Base-by-base conservation (phyloP, 2,888 invertebrate genomes). In the Thysanoteuthis rhombus region DNA sequence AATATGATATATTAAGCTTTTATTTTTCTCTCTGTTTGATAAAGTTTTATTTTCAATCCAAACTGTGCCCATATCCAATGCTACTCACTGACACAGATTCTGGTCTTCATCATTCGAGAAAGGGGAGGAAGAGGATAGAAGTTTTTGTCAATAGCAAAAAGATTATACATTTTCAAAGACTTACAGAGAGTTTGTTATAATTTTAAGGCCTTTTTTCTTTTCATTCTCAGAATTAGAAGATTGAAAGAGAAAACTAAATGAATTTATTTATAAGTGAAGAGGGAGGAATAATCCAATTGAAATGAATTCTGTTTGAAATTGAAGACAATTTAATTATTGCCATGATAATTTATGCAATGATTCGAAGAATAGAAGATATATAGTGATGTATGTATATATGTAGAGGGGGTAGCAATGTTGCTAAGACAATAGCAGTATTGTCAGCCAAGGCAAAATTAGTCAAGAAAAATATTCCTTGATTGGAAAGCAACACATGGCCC, bases 121-220 rank as follows among this genome's bases (percentile, higher is more conserved):
- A 36, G n/a, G 58, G n/a, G n/a, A 75, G 52, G 25, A 52, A 52
- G 52, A 52, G 28, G 28, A 52, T 52, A 52, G 28, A 52, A 22
- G 25, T 52, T 52, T 52, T 52, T 52, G 52, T 52, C 25, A 52
- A 52, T 52, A 52, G 22, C 3, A 16, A 12, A n/a, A 75, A 75
- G 36, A 75, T 3, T 4, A 75, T n/a, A 75, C 3, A 75, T 75
- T 75, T 75, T 36, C 75, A 75, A 75, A 75, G 75, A 75, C n/a
- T 75, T 75, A 52, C 52, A 25, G 52, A 52, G 22, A 75, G 75
- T 75, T 75, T 75, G n/a, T 75, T n/a, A 75, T 75, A 36, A 75
- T 75, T 75, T 75, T 75, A 75, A 75, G 75, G 75, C 75, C n/a
- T 75, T n/a, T 75, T 75, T 75, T 75, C 75, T n/a, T 75, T 75